These are phyloP conservation scores for Tapirus terrestris DNA, from an alignment of 2,113 vertebrate species.

Conservation along the genomic window DNA sequence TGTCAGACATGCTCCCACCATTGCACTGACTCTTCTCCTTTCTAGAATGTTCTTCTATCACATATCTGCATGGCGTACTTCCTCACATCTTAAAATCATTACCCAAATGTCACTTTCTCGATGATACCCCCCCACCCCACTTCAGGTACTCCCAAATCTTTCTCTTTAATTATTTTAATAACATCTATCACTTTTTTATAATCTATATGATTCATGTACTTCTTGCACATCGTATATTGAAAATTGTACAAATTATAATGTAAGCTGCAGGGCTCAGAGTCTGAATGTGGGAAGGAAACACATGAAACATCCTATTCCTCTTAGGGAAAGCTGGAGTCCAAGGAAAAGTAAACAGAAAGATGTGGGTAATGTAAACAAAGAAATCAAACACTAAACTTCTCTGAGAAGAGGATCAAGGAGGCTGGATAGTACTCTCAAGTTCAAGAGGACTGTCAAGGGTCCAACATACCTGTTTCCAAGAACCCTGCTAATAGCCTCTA, in stretches of 20 bases:
- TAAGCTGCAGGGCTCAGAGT: not conserved
- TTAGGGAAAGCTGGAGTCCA: not conserved
- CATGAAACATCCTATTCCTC: not conserved
- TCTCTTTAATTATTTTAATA: not conserved
- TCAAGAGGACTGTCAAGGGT: not conserved
- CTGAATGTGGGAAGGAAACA: not conserved
- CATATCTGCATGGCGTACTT: not conserved
- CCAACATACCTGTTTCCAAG: slow-evolving; percentile 11
- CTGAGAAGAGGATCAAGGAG: not conserved
- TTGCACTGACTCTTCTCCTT: not conserved
- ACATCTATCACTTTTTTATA: not conserved
- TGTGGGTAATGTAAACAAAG: not conserved
- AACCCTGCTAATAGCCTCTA: not conserved
- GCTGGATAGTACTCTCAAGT: not conserved
- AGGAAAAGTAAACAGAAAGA: slow-evolving; percentile 13
- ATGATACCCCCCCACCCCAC: not conserved
- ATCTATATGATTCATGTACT: not conserved
- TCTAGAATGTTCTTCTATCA: not conserved
- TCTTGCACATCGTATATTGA: not conserved
- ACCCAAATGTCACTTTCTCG: not conserved
- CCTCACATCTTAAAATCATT: not conserved
- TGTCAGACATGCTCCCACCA: not conserved
- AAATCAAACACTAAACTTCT: not conserved
- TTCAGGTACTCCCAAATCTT: not conserved
- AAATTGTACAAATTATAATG: not conserved